Evolutionary conservation across 92 coral and sea anemone genomes (phyloP).

Genomic region (Phenganax marumi): DNA sequence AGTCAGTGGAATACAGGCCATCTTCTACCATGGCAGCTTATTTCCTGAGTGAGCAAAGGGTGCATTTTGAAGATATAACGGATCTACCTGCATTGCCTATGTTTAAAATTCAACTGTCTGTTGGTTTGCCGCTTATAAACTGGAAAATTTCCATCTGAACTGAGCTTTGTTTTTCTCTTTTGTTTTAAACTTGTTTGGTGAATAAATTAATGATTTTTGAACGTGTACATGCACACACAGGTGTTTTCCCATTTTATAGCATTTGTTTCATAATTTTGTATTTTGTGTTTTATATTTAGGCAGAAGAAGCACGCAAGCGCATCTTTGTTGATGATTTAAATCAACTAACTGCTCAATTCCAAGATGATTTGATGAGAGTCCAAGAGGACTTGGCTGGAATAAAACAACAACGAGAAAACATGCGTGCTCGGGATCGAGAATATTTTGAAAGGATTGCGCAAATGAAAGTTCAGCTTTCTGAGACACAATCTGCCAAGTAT

Average conservation of each 20-base stretch:
- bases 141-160: too few relatives aligned
- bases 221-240: too few relatives aligned
- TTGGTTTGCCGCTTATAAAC: background rate
- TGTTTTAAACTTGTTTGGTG: too few relatives aligned
- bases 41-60: too few relatives aligned
- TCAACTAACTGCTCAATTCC: slow-evolving; percentile 14
- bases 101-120: too few relatives aligned
- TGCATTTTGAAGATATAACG: too few relatives aligned
- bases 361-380: slow-evolving; percentile 19
- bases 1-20: too few relatives aligned
- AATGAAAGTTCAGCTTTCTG: slow-evolving; percentile 35
- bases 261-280: too few relatives aligned
- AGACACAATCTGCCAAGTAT: slow-evolving; percentile 30
- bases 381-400: slow-evolving; percentile 38
- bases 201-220: too few relatives aligned
- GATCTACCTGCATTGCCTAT: too few relatives aligned
- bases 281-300: background rate
- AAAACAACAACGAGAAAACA: slow-evolving; percentile 34
- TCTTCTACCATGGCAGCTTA: too few relatives aligned
- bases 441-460: slow-evolving; percentile 37
- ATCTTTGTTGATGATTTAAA: slow-evolving; percentile 31
- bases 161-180: too few relatives aligned
- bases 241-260: background rate
- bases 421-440: slow-evolving; percentile 32
- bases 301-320: slow-evolving; percentile 32